Evolutionary conservation across 2,113 vertebrate genomes (phyloP).

Genomic region (Passer domesticus): DNA sequence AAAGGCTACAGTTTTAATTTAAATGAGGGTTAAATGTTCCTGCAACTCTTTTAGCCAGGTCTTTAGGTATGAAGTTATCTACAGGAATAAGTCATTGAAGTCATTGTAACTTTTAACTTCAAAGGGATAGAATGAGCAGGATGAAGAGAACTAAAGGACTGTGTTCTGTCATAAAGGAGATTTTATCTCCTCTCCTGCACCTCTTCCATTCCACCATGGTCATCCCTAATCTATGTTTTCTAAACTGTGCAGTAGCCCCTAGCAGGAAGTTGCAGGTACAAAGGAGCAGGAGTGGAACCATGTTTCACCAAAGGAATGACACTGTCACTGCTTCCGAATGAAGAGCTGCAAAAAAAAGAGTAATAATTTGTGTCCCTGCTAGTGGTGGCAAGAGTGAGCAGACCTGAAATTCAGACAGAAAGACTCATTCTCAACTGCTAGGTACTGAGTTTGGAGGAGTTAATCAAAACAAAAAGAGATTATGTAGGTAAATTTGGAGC

Average conservation of each 20-base stretch:
- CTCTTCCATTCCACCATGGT: background rate
- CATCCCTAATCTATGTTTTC: background rate
- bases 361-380: background rate
- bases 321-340: background rate
- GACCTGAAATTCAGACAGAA: background rate
- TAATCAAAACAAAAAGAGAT: background rate
- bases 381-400: background rate
- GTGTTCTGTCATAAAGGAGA: background rate
- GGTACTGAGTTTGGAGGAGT: background rate
- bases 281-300: background rate
- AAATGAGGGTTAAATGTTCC: background rate
- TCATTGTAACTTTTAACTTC: background rate
- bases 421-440: background rate
- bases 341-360: background rate
- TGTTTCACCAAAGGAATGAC: background rate
- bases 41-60: background rate
- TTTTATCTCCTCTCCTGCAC: background rate
- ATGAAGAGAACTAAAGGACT: background rate
- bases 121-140: background rate
- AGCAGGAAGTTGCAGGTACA: background rate
- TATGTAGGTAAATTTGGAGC: background rate
- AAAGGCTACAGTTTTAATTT: background rate
- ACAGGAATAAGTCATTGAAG: background rate
- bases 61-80: background rate
- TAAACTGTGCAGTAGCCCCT: background rate